A percentile compares a stretch with the other conserved stretches of the same genome.
Evolutionary conservation across 1,140 invertebrate species (phyloP).

Genomic region (Probaryconus sp.): DNA sequence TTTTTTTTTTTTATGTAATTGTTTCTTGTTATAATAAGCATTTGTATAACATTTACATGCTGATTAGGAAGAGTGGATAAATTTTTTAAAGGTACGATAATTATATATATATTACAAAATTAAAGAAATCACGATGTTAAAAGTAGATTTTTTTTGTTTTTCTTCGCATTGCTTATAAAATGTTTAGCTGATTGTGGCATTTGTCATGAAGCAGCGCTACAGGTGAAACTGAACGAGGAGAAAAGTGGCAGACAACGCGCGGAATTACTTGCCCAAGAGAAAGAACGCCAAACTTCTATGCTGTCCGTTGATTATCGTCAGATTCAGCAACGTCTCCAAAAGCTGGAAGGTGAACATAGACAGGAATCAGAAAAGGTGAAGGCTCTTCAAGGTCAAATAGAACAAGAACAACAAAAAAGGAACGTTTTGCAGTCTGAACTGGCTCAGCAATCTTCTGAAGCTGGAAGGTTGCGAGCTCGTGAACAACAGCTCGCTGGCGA

Average conservation of each 20-base stretch:
- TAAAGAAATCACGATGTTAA: no score
- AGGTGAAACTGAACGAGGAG: slow-evolving; percentile 94
- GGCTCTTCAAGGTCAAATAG: slow-evolving; percentile 88
- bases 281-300: slow-evolving; percentile 96
- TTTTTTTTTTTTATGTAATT: slow-evolving; percentile 12
- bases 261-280: slow-evolving; percentile 91
- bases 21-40: not conserved
- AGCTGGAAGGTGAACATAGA: slow-evolving; percentile 91
- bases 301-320: slow-evolving; percentile 95
- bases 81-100: slow-evolving; percentile 76
- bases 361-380: slow-evolving; percentile 93
- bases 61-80: slow-evolving; percentile 75
- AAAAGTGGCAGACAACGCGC: slow-evolving; percentile 89
- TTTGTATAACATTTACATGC: slow-evolving; percentile 54
- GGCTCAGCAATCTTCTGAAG: slow-evolving; percentile 84
- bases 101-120: no score
- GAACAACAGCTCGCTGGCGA: slow-evolving; percentile 88
- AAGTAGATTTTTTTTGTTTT: no score
- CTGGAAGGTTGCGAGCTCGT: slow-evolving; percentile 84
- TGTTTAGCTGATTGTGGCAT: slow-evolving; percentile 11
- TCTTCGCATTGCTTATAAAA: no score
- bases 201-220: slow-evolving; percentile 83
- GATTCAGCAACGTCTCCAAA: slow-evolving; percentile 92
- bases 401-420: slow-evolving; percentile 92
- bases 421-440: slow-evolving; percentile 86